Percentiles rank a stretch among this genome's conserved stretches.
Conservation (phyloP, 2,888 invertebrate species). For the Peribatodes rhomboidaria region DNA sequence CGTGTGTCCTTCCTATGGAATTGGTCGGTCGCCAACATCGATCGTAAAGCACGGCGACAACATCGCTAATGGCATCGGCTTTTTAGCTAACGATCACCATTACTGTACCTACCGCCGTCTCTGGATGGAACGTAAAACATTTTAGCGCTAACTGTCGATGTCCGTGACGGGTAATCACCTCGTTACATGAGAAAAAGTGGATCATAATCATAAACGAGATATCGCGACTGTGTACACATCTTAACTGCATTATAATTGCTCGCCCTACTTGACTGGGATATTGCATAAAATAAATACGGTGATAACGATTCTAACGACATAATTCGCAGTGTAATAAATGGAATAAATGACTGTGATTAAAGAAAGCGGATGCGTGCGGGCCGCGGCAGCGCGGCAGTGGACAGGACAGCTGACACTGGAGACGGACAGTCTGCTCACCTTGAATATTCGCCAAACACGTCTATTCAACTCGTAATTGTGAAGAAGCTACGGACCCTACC, state of each 20-base stretch:
- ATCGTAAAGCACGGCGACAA: constrained; percentile 54
- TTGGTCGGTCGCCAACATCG: constrained; percentile 21
- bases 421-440: background rate
- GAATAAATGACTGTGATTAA: constrained; percentile 68
- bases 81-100: constrained; percentile 61
- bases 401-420: constrained; percentile 13
- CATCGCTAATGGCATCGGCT: constrained; percentile 61
- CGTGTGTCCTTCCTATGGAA: background rate
- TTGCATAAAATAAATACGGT: constrained; percentile 68
- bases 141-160: constrained; percentile 50
- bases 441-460: no score
- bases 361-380: constrained; percentile 51
- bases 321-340: constrained; percentile 66
- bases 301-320: constrained; percentile 66
- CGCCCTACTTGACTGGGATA: constrained; percentile 57
- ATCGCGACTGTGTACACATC: constrained; percentile 56
- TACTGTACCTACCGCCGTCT: constrained; percentile 23
- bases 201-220: constrained; percentile 55
- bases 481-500: no score
- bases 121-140: constrained; percentile 57
- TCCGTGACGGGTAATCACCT: constrained; percentile 56
- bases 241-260: constrained; percentile 73
- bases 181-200: constrained; percentile 58
- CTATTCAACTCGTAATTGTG: no score
- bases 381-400: constrained; percentile 37